phyloP scores from a whole-genome alignment of 2,797 vertebrate species.

The Onychomys leucogaster region DNA sequence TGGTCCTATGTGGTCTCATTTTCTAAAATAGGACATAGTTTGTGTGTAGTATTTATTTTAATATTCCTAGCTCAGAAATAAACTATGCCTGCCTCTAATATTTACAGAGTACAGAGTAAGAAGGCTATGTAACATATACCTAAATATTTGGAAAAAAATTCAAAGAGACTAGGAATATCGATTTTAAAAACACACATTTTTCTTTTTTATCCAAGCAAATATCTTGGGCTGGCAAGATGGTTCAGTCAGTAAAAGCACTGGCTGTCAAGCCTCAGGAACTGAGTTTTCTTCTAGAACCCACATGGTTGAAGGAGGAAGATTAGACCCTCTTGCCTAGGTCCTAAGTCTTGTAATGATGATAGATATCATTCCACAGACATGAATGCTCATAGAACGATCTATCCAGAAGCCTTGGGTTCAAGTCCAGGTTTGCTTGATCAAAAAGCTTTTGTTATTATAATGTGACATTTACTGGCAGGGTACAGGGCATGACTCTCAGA shows the following conservation, averaged over 20 bases:
- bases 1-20: background rate
- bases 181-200: background rate
- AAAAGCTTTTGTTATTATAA: background rate
- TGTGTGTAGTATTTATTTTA: conserved; percentile 40
- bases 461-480: background rate
- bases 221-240: background rate
- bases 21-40: conserved; percentile 38
- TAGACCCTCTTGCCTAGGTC: background rate
- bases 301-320: background rate
- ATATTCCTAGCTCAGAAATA: background rate
- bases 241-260: background rate
- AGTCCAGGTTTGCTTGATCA: background rate
- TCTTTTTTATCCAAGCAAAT: background rate
- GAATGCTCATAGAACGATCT: background rate
- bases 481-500: background rate
- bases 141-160: conserved; percentile 17
- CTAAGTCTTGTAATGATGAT: background rate
- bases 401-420: background rate
- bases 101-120: background rate
- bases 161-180: background rate
- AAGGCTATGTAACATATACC: background rate
- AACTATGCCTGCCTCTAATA: background rate
- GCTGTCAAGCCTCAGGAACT: background rate
- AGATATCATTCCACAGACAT: background rate
- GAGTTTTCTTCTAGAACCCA: background rate